Base-by-base conservation (phyloP, 2,888 invertebrate genomes). In the Drosophila villosipedis region DNA sequence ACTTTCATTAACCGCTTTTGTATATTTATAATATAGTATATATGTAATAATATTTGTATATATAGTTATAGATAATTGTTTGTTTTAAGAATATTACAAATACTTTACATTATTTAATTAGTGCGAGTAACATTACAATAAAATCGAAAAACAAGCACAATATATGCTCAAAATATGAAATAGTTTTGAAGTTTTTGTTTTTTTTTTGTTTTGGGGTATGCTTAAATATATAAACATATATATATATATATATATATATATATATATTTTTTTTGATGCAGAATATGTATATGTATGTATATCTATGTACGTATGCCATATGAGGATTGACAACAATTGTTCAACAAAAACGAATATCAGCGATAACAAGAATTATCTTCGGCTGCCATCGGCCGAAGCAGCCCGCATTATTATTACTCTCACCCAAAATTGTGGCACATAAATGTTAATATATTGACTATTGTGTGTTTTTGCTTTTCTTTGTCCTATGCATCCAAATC, bases 121-220 rank as follows among this genome's bases (percentile, higher is more conserved):
- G 90, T 87, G 89, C 89, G 89, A 84, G 83, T 82, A 89, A 84
- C 88, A 84, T 80, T 85, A 85, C 79, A 88, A 76, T 77, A 85
- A 83, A 88, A 88, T 86, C 84, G 85, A 88, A 77, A 76, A 78
- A 82, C 78, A 84, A 80, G 84, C 84, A 80, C 70, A 82, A 80
- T 66, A 80, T 64, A 76, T 87, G 82, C 82, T 82, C 54, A 69
- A 72, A 80, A 78, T 78, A 84, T 87, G 69, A 74, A 80, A 55
- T 73, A 66, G 66, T 41, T 58, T 41, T 57, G 14, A 47, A 47
- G 47, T 39, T 58, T 39, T 30, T 57, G 6, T 57, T 57, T n/a
- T 31, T 57, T n/a, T 31, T 28, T 39, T 28, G 4, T 30, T n/a
- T 58, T 58, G 14, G 9, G 72, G 60, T 75, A 75, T 68, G 50